Percentiles rank a stretch among this genome's conserved stretches.
Conservation (phyloP, 2,797 vertebrate genomes). For the Catamblyrhynchus diadema region DNA sequence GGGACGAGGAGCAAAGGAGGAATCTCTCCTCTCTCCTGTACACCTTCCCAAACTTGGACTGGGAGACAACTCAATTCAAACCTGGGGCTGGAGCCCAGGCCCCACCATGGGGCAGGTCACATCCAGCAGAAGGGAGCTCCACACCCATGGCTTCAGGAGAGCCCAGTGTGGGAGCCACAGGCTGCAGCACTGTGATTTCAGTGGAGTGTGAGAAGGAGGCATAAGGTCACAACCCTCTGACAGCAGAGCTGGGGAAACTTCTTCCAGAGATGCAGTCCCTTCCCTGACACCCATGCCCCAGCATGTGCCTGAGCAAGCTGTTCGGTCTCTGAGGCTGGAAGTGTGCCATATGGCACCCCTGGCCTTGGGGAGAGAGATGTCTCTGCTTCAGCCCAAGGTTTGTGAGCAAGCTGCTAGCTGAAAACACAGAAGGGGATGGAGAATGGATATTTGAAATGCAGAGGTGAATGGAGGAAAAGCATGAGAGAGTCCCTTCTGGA, state of each 20-base stretch:
- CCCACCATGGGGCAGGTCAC: background rate
- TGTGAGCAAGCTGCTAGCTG: background rate
- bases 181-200: background rate
- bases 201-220: background rate
- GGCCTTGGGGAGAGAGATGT: background rate
- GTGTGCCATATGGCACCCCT: background rate
- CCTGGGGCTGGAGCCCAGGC: background rate
- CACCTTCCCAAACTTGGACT: background rate
- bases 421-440: background rate
- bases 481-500: background rate
- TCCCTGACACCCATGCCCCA: background rate
- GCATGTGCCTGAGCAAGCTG: background rate
- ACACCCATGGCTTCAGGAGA: background rate
- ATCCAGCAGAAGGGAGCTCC: background rate
- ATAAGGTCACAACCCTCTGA: background rate
- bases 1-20: background rate
- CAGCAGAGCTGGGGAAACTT: background rate
- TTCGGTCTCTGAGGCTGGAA: background rate
- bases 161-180: rapidly evolving
- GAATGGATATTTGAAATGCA: background rate
- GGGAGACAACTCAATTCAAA: background rate
- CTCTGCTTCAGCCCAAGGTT: background rate
- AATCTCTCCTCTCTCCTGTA: background rate
- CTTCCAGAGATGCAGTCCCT: background rate
- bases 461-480: background rate